Percentiles rank a stretch among this genome's conserved stretches.
Conservation (phyloP, 2,888 invertebrate species). For the Synergus laeviventris region DNA sequence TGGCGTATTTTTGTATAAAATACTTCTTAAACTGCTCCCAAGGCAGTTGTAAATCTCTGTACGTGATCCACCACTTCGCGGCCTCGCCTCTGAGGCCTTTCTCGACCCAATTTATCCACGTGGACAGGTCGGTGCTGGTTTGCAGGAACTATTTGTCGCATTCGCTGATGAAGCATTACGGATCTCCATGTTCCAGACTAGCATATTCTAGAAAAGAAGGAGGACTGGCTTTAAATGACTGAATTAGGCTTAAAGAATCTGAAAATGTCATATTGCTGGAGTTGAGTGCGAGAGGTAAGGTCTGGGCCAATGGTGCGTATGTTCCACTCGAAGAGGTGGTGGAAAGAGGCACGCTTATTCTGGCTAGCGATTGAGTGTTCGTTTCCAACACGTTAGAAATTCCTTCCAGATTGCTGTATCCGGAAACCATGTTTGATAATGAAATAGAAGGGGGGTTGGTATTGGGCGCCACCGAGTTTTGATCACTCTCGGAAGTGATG, state of each 20-base stretch:
- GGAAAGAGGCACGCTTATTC: background rate
- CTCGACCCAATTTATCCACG: background rate
- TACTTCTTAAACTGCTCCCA: slow-evolving; percentile 41
- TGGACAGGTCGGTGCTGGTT: background rate
- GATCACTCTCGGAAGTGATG: slow-evolving; percentile 15
- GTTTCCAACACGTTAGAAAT: background rate
- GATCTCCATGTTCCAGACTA: slow-evolving; percentile 45
- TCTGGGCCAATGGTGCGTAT: background rate
- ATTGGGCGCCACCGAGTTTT: slow-evolving; percentile 39
- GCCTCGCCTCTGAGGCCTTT: slow-evolving; percentile 41
- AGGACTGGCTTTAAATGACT: background rate
- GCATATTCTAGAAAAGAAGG: slow-evolving; percentile 27
- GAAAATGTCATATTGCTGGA: background rate
- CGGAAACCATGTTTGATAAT: too few species aligned
- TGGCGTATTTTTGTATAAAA: slow-evolving; percentile 34
- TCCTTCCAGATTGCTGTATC: too few species aligned
- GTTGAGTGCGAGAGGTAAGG: background rate
- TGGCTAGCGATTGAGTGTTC: background rate
- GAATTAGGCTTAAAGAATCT: background rate
- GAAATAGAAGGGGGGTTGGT: too few species aligned
- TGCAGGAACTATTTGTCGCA: slow-evolving; percentile 15
- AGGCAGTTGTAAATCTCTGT: slow-evolving; percentile 24
- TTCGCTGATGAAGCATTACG: slow-evolving; percentile 10
- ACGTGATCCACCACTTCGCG: slow-evolving; percentile 44
- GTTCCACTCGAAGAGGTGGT: background rate